Base-by-base conservation (phyloP, 2,113 vertebrate species). In the Archilochus colubris region DNA sequence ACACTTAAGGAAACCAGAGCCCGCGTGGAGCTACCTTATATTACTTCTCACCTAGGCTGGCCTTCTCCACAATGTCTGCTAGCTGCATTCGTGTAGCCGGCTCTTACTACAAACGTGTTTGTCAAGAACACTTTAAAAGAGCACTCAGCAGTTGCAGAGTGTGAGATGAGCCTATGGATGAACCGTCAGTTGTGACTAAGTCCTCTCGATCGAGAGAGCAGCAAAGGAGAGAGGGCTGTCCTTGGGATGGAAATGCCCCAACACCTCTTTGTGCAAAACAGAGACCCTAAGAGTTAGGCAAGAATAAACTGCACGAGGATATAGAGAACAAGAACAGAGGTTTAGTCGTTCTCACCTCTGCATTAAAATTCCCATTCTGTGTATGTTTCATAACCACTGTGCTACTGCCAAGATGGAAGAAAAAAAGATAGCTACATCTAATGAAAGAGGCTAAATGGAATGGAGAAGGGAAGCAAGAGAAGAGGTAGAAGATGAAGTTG, bases 361-460 rank as follows among this genome's bases (percentile, higher is more conserved):
- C 51, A 12, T 28, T 87, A 58, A 63, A 55, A 55, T 73, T 66
- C 53, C 58, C 58, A 85, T 89, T 94, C 30, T 59, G 58, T 30
- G 19, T 15, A 36, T 43, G 51, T 93, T 94, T 95, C 85, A 86
- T 87, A 96, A 93, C 59, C 43, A 40, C 70, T 8, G 14, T 73
- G 61, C 40, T 75, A 70, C 57, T 83, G 57, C 61, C 75, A 90
- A 94, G 80, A 81, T 67, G 48, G 73, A 91, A 89, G 81, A 4
- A 55, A 57, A 55, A 59, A 76, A 69, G 9, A 82, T 73, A 68
- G 55, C 17, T 59, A 5, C 4, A 27, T 44, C 31, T 77, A 80
- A 46, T 72, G 48, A 80, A 79, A 86, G 28, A 33, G 31, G 66
- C 70, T 59, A 51, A 44, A 48, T 22, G 18, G 24, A 38, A 69